Conservation (phyloP, 2,797 vertebrate species). For the Typhlichthys subterraneus region DNA sequence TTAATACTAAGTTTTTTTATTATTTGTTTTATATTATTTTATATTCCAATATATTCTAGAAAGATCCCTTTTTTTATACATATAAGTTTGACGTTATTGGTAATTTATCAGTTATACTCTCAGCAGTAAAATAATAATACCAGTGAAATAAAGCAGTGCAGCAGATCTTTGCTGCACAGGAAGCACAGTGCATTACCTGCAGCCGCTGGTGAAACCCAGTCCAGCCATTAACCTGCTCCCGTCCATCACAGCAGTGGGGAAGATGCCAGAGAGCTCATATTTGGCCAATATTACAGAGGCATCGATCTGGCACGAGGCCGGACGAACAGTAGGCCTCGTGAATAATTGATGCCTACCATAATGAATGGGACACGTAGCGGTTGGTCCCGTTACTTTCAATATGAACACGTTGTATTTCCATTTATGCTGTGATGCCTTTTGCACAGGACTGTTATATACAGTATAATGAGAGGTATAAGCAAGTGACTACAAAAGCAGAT, state of each 20-base stretch:
- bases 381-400: slow-evolving; percentile 51
- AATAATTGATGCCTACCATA: slow-evolving; percentile 74
- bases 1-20: no score
- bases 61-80: no score
- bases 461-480: no score
- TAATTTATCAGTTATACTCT: no score
- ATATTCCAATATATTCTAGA: no score
- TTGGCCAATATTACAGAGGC: slow-evolving; percentile 65
- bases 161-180: slow-evolving; percentile 31
- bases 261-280: slow-evolving; percentile 54
- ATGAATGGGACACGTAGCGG: slow-evolving; percentile 54
- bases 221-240: slow-evolving; percentile 71
- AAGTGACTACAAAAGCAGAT: no score
- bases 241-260: slow-evolving; percentile 42
- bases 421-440: not conserved
- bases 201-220: slow-evolving; percentile 52
- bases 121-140: not conserved
- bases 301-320: slow-evolving; percentile 70
- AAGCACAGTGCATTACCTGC: slow-evolving; percentile 34
- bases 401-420: slow-evolving; percentile 31
- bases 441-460: no score
- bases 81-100: no score
- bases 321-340: slow-evolving; percentile 51
- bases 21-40: no score
- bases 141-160: not conserved